Base-by-base conservation (phyloP, 2,888 invertebrate species). In the Apodemia hepburni region DNA sequence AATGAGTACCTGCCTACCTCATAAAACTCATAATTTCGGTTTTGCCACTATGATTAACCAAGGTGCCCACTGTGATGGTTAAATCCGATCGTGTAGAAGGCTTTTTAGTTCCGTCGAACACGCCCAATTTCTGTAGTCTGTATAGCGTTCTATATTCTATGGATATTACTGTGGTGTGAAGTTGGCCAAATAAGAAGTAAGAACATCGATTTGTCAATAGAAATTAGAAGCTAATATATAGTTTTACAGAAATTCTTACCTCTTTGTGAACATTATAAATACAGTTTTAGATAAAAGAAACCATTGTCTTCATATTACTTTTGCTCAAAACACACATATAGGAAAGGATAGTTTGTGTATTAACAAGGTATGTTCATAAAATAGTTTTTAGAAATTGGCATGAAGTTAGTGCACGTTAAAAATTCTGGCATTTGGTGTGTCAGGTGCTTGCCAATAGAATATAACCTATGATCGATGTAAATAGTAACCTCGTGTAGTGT, bases 401-500 rank as follows among this genome's bases (percentile, higher is more conserved):
- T 27, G 54, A 54, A 54, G 54, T 54, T 54, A 54, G 54, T 27
- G 27, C 54, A 12, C 27, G 15, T 54, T 7, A 27, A 9, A 22
- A 45, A n/a, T 12, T 17, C 27, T 54, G 54, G 22, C 54, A 54
- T 15, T 27, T 54, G 7, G 1, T 15, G 5, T 54, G 51, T 51
- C 51, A 54, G 27, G 42, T 15, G 42, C 4, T 9, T 9, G 42
- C 42, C n/a, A 45, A 12, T 27, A 27, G 2, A 27, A 15, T 29
- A 27, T 57, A 57, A 57, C 57, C 57, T 57, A 27, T 8, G 15
- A 27, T 57, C 15, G 57, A 29, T 57, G 57, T 57, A 57, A 57
- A 29, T 27, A 57, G n/a, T 57, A 57, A 54, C 57, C 57, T 57
- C 57, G 57, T 57, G 57, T 57, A 57, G 4, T 57, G 12, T 12